Percentiles rank a stretch among this genome's conserved stretches.
These are phyloP conservation scores for Tethea ocularis DNA, from an alignment of 2,888 invertebrate species.

Conservation along the genomic window DNA sequence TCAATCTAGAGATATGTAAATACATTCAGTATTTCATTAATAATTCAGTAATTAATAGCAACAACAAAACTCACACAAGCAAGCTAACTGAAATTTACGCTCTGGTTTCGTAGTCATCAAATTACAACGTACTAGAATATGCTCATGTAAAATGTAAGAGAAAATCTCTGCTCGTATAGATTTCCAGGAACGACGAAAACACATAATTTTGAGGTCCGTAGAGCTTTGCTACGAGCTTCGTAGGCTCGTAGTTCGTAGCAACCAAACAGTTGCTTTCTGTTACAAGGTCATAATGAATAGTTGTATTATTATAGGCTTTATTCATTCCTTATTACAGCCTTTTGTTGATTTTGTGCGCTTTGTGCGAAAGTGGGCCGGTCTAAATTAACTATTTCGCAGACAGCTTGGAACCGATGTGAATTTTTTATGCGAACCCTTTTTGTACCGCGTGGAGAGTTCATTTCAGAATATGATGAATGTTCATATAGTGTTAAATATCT, in stretches of 20 bases:
- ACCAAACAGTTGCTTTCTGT: constrained; percentile 26
- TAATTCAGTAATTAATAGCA: background rate
- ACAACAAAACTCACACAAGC: background rate
- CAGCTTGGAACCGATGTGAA: constrained; percentile 36
- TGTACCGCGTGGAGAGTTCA: constrained; percentile 10
- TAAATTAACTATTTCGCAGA: constrained; percentile 49
- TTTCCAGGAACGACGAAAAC: background rate
- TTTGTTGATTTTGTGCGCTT: constrained; percentile 62
- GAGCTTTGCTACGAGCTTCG: constrained; percentile 45
- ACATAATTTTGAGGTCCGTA: constrained; percentile 20
- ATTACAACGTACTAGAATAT: background rate
- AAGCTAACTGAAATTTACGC: background rate
- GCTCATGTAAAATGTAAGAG: constrained; percentile 10
- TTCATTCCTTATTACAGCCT: constrained; percentile 58
- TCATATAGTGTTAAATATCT: constrained; percentile 16
- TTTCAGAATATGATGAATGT: constrained; percentile 2
- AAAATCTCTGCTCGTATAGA: background rate
- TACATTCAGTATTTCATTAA: background rate
- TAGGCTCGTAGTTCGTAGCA: constrained; percentile 35
- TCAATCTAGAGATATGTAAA: too few species aligned
- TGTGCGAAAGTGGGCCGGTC: constrained; percentile 65
- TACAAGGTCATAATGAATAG: constrained; percentile 55
- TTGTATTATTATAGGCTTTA: constrained; percentile 55
- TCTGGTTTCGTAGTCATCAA: background rate
- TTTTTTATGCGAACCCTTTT: constrained; percentile 18